Base-by-base conservation (phyloP, 2,888 invertebrate species). In the Drosophila limbata region DNA sequence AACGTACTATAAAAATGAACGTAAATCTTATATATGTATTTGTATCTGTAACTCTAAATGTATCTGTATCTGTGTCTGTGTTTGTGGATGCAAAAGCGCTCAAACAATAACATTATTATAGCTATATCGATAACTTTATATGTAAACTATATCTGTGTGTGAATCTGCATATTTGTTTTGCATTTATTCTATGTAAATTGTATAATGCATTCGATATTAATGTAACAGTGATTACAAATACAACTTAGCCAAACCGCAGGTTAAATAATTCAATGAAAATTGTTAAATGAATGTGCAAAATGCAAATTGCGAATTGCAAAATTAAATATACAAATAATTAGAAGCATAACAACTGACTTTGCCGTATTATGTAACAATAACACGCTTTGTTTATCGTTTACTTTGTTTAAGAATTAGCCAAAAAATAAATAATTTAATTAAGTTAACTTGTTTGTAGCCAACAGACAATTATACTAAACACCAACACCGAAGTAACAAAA, bases 371-470 rank as follows among this genome's bases (percentile, higher is more conserved):
- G 57, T 11, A 59, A 59, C 17, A 42, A 53, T 37, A 55, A 50
- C 33, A 17, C 47, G 59, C 57, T 47, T 64, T 64, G 59, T 69
- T 69, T 63, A 57, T 17, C 19, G 21, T 47, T 48, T 48, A 17
- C 47, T 39, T 40, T 21, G 15, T 65, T 57, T 51, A 53, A 51
- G 63, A 68, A 63, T 52, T 69, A 55, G 61, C 45, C 57, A 44
- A 73, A 71, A 68, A 82, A 87, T 85, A 87, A 84, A 84, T 84
- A 87, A 53, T 82, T 64, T 63, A 74, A 79, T 82, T 72, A 78
- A 78, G 76, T 87, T 78, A 73, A 64, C 64, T 65, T 52, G 55
- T 47, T 66, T 69, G 15, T 47, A 59, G 35, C n/a, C 39, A 33
- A 48, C 47, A 37, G 11, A 40, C 35, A 73, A 62, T 65, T 15